Conservation (phyloP, 2,797 vertebrate genomes). For the Mus caroli region DNA sequence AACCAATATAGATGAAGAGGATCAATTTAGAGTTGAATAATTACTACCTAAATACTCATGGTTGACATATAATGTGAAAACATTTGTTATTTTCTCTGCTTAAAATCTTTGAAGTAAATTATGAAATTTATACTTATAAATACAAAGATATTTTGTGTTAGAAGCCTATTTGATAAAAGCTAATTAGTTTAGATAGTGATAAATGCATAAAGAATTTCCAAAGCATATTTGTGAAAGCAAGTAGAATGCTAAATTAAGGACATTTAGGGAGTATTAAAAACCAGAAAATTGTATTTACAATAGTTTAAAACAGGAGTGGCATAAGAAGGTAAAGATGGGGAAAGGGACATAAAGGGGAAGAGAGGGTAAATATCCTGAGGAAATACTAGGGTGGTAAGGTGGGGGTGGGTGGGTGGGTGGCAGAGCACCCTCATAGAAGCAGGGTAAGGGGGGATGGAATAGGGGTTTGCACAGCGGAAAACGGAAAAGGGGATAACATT, state of each 20-base stretch:
- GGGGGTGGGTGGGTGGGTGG: too few relatives aligned
- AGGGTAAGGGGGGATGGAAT: too few relatives aligned
- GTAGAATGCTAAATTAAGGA: background rate
- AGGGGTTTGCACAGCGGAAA: too few relatives aligned
- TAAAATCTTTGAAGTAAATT: background rate
- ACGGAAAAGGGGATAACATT: too few relatives aligned
- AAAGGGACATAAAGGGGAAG: background rate
- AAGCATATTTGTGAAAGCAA: background rate
- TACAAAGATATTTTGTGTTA: background rate
- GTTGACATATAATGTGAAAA: fast-evolving
- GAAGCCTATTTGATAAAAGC: background rate
- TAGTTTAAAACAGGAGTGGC: background rate
- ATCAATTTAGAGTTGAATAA: background rate
- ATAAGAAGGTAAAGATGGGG: background rate
- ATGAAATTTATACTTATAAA: background rate
- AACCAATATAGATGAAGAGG: background rate
- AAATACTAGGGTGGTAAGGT: background rate
- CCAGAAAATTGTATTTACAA: background rate
- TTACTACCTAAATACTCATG: background rate
- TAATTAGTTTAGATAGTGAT: background rate
- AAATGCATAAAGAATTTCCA: background rate
- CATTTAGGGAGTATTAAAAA: background rate
- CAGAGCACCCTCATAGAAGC: too few relatives aligned
- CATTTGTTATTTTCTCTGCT: background rate
- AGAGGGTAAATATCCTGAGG: background rate